Conservation (phyloP, 2,888 invertebrate species). For the Zaprionus lineosus region DNA sequence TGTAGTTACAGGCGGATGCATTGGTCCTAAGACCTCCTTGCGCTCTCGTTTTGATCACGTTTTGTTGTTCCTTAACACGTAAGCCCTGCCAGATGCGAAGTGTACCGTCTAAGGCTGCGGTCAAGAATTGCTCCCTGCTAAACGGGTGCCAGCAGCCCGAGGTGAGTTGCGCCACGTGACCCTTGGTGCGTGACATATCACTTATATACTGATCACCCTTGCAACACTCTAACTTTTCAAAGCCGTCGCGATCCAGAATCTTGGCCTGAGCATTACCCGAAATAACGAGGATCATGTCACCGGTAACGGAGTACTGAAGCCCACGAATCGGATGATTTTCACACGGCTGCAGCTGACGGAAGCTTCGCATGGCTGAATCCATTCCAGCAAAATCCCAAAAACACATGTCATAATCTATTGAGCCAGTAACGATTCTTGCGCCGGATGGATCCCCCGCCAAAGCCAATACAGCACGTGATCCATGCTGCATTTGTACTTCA, state of each 20-base stretch:
- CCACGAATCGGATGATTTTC: conserved; percentile 97
- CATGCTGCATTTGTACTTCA: conserved; percentile 94
- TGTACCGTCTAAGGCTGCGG: conserved; percentile 96
- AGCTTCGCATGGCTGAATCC: conserved; percentile 95
- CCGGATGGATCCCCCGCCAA: conserved; percentile 97
- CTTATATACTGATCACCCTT: conserved; percentile 98
- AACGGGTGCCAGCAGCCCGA: conserved; percentile 97
- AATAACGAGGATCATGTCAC: conserved; percentile 95
- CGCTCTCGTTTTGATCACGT: conserved; percentile 93
- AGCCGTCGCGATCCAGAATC: conserved; percentile 96
- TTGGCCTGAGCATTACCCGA: conserved; percentile 97
- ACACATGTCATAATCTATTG: conserved; percentile 97
- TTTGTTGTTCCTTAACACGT: conserved; percentile 90
- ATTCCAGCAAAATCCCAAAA: conserved; percentile 99
- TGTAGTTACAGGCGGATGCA: conserved; percentile 92
- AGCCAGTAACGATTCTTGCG: conserved; percentile 92
- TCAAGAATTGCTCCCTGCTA: conserved; percentile 95
- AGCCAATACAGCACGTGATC: conserved; percentile 93
- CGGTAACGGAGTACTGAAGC: conserved; percentile 94
- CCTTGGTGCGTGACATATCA: conserved; percentile 96
- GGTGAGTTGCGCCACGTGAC: conserved; percentile 95
- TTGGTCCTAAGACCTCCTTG: conserved; percentile 93
- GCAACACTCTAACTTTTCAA: conserved; percentile 94
- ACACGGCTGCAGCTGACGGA: conserved; percentile 96
- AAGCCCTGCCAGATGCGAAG: conserved; percentile 95